phyloP scores from a whole-genome alignment of 2,113 vertebrate species.

The Natator depressus region DNA sequence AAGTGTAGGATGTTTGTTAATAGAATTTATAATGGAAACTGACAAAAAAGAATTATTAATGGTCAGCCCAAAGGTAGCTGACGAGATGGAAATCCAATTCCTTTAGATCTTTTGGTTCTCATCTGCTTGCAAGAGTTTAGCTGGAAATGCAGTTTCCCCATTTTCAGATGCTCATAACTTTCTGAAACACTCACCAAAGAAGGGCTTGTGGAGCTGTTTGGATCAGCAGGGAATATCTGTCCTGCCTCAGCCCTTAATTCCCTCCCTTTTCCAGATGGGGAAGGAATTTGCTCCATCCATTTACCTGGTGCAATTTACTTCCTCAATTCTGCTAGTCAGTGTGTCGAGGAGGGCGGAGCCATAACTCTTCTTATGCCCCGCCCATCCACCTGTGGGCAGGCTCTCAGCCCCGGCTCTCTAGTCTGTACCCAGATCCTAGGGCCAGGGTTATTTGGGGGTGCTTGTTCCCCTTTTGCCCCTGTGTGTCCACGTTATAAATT shows the following conservation, averaged over 20 bases:
- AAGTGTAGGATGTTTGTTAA: slow-evolving; percentile 47
- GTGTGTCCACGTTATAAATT: neutral
- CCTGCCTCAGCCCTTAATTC: neutral
- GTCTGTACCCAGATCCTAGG: neutral
- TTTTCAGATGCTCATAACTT: neutral
- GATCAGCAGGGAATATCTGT: neutral
- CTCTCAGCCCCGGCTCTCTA: neutral
- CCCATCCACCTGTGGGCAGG: neutral
- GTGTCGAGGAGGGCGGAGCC: neutral
- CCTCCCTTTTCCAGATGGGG: neutral
- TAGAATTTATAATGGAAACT: slow-evolving; percentile 53
- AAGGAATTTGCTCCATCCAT: neutral
- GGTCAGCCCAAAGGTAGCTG: slow-evolving; percentile 12
- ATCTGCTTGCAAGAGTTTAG: neutral
- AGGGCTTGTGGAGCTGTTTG: neutral
- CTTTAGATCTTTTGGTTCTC: neutral
- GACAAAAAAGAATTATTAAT: slow-evolving; percentile 43
- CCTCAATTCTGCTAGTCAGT: neutral
- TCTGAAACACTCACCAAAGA: neutral
- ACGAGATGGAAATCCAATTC: slow-evolving; percentile 17
- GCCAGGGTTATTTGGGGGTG: neutral
- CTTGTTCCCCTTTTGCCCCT: neutral
- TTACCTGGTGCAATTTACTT: neutral
- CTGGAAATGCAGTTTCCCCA: neutral
- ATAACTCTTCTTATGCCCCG: neutral